Conservation (phyloP, 1,140 invertebrate genomes). For the Drosophila murphyi region DNA sequence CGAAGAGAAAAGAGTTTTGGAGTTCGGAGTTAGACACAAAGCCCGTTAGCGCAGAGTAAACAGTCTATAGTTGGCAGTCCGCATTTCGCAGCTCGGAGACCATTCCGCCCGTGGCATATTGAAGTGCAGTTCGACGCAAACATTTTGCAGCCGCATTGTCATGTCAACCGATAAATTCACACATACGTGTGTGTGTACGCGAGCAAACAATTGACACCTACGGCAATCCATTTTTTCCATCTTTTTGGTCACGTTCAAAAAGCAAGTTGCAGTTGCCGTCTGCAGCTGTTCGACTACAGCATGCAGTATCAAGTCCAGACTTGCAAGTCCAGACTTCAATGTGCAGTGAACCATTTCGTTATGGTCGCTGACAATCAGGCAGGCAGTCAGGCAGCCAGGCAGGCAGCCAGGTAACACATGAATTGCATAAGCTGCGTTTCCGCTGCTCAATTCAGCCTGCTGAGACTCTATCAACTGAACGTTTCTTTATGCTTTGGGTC, state of each 20-base stretch:
- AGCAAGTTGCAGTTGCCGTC: slow-evolving; percentile 60
- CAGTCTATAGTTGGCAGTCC: slow-evolving; percentile 29
- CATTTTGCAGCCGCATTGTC: slow-evolving; percentile 83
- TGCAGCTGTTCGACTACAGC: slow-evolving; percentile 16
- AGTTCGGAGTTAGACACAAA: slow-evolving; percentile 40
- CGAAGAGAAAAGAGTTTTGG: slow-evolving; percentile 66
- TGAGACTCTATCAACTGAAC: slow-evolving; percentile 51
- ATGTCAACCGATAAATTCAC: slow-evolving; percentile 83
- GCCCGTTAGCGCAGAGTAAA: slow-evolving; percentile 6
- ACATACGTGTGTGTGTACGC: slow-evolving; percentile 54
- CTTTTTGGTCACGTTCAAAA: slow-evolving; percentile 62
- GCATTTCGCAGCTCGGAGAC: slow-evolving; percentile 52
- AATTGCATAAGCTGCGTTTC: slow-evolving; percentile 61
- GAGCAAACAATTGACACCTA: slow-evolving; percentile 80
- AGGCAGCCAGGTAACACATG: slow-evolving; percentile 19
- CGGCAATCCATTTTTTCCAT: slow-evolving; percentile 63
- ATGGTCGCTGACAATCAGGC: slow-evolving; percentile 59
- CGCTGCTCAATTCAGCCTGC: slow-evolving; percentile 50
- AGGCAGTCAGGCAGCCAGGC: not conserved
- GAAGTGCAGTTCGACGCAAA: slow-evolving; percentile 79
- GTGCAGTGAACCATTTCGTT: slow-evolving; percentile 77
- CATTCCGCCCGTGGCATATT: slow-evolving; percentile 63
- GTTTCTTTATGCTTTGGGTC: slow-evolving; percentile 4
- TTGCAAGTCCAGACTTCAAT: slow-evolving; percentile 24
- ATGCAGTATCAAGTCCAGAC: slow-evolving; percentile 13